phyloP scores from a whole-genome alignment of 2,113 vertebrate genomes.

The Paratilapia polleni region DNA sequence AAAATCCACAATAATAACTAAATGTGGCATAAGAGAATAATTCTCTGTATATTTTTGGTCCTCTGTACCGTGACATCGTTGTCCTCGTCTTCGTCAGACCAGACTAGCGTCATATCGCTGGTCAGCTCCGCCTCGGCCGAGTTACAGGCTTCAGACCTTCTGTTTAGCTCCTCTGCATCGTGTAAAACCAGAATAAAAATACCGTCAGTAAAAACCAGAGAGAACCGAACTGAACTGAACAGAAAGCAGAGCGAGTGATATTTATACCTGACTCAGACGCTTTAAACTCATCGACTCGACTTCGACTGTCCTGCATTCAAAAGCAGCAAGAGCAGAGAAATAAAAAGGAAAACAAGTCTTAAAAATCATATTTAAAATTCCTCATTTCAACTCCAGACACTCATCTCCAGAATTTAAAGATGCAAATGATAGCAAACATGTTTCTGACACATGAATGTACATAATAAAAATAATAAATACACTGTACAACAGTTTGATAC shows the following conservation, averaged over 20 bases:
- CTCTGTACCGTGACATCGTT: constrained; percentile 50
- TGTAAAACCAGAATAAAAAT: background rate
- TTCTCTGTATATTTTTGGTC: background rate
- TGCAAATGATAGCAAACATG: too few species aligned
- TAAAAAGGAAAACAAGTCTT: background rate
- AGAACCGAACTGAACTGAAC: background rate
- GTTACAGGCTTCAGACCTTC: background rate
- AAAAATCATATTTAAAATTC: too few species aligned
- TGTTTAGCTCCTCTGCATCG: background rate
- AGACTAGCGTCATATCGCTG: constrained; percentile 65
- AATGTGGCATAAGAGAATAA: too few species aligned
- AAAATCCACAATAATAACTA: too few species aligned
- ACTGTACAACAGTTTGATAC: too few species aligned
- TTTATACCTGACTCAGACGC: constrained; percentile 15
- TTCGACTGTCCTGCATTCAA: background rate
- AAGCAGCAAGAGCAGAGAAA: background rate
- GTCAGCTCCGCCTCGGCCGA: constrained; percentile 3
- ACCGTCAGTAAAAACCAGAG: background rate
- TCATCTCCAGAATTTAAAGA: too few species aligned
- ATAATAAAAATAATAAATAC: too few species aligned
- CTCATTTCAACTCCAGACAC: too few species aligned
- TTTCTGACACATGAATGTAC: too few species aligned
- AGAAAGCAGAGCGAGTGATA: background rate
- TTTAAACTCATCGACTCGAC: background rate
- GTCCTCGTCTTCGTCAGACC: constrained; percentile 69